phyloP scores from a whole-genome alignment of 1,140 invertebrate species.

The Cotesia vestalis region DNA sequence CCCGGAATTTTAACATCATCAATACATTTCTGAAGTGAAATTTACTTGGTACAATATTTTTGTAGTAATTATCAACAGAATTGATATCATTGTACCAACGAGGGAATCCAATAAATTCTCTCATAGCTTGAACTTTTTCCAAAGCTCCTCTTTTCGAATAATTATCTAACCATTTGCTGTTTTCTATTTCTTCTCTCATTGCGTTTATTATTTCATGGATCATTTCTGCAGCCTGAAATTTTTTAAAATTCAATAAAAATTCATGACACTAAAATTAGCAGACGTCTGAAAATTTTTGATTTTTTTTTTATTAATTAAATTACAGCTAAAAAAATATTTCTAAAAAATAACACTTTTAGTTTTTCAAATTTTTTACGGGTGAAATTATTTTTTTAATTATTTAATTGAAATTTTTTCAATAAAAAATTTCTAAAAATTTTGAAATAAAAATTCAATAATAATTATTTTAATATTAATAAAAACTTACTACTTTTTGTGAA shows the following conservation, averaged over 20 bases:
- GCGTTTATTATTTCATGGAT: constrained; percentile 19
- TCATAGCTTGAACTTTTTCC: constrained; percentile 84
- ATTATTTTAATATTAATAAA: too few relatives aligned
- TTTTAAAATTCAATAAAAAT: not conserved
- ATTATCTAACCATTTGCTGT: constrained; percentile 84
- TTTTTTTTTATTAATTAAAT: too few relatives aligned
- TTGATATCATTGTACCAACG: constrained; percentile 81
- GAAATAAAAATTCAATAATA: too few relatives aligned
- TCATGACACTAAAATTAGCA: too few relatives aligned
- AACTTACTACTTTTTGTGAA: constrained; percentile 6
- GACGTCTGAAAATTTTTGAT: too few relatives aligned
- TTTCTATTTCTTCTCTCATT: constrained; percentile 72
- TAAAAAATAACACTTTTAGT: too few relatives aligned
- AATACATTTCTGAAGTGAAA: constrained; percentile 26
- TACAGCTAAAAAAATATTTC: too few relatives aligned
- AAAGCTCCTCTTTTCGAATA: constrained; percentile 80
- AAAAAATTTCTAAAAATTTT: too few relatives aligned
- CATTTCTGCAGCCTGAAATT: not conserved
- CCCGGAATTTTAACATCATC: not conserved
- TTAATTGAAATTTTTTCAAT: too few relatives aligned
- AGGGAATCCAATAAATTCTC: constrained; percentile 88
- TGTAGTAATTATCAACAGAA: constrained; percentile 77
- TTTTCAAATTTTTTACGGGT: too few relatives aligned
- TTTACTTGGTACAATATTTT: constrained; percentile 69
- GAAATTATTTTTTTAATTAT: too few relatives aligned